Conservation (phyloP, 2,113 vertebrate species). For the Synchiropus splendidus region DNA sequence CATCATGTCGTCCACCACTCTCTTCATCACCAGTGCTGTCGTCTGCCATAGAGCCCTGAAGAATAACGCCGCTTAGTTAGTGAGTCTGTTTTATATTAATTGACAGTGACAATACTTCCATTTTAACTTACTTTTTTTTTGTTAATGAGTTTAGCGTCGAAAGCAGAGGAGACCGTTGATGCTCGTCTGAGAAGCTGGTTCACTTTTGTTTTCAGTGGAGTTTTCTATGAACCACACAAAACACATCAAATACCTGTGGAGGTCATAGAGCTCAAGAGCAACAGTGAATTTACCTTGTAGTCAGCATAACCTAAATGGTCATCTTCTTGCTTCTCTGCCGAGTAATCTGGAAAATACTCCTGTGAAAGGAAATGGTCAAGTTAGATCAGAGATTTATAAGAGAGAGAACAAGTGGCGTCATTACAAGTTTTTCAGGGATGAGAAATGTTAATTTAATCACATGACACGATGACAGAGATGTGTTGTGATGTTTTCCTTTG, state of each 20-base stretch:
- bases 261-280: background rate
- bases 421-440: no score
- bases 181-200: slow-evolving; percentile 27
- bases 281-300: slow-evolving; percentile 22
- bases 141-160: slow-evolving; percentile 14
- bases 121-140: background rate
- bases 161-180: slow-evolving; percentile 7
- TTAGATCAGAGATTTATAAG: no score
- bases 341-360: slow-evolving; percentile 13
- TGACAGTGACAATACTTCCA: background rate
- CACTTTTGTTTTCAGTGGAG: slow-evolving; percentile 32
- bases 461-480: no score
- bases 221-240: slow-evolving; percentile 25
- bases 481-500: no score
- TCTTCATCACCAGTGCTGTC: slow-evolving; percentile 6
- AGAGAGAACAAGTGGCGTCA: no score
- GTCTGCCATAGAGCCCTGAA: slow-evolving; percentile 23
- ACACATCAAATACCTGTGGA: background rate
- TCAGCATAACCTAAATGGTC: slow-evolving; percentile 10
- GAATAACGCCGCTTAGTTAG: no score
- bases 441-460: no score
- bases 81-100: background rate
- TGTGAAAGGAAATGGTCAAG: slow-evolving; percentile 4
- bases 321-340: slow-evolving; percentile 19
- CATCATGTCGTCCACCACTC: background rate